Evolutionary conservation across 2,888 invertebrate species (phyloP).

Genomic region (Octodonta nipae): DNA sequence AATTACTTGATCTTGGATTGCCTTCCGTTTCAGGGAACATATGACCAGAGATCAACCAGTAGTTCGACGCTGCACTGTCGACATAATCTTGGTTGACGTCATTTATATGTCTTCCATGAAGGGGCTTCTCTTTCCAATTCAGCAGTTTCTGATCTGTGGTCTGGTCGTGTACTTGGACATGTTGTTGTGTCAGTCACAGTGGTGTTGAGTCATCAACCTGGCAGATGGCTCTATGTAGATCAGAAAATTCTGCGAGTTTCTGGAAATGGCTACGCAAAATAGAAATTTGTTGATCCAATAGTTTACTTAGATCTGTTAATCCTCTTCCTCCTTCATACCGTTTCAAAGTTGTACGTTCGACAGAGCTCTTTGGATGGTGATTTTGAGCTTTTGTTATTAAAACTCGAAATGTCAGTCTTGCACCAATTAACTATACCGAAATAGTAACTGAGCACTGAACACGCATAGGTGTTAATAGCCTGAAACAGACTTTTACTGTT

Average conservation of each 20-base stretch:
- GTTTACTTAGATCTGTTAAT: not conserved
- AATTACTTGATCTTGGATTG: not conserved
- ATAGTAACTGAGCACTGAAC: not conserved
- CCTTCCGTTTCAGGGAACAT: constrained; percentile 11
- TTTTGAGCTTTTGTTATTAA: not conserved
- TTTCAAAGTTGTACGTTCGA: not conserved
- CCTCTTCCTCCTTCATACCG: not conserved
- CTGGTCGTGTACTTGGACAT: not conserved
- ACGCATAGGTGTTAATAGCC: not conserved
- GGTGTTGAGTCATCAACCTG: not conserved
- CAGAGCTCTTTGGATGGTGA: not conserved
- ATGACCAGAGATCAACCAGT: constrained; percentile 7
- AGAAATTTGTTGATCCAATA: not conserved
- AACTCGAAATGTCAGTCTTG: not conserved
- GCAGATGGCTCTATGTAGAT: not conserved
- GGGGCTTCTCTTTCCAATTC: constrained; percentile 7
- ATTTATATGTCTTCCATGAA: constrained; percentile 8
- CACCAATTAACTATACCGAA: not conserved
- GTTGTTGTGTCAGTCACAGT: too few species aligned
- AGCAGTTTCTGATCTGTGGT: too few species aligned
- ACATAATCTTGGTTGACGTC: constrained; percentile 7
- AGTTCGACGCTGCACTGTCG: constrained; percentile 10
- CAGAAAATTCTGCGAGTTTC: not conserved
- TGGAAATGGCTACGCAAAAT: not conserved
- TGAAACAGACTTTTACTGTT: not conserved